Conservation (phyloP, 1,140 invertebrate species). For the Hylaeus anthracinus region DNA sequence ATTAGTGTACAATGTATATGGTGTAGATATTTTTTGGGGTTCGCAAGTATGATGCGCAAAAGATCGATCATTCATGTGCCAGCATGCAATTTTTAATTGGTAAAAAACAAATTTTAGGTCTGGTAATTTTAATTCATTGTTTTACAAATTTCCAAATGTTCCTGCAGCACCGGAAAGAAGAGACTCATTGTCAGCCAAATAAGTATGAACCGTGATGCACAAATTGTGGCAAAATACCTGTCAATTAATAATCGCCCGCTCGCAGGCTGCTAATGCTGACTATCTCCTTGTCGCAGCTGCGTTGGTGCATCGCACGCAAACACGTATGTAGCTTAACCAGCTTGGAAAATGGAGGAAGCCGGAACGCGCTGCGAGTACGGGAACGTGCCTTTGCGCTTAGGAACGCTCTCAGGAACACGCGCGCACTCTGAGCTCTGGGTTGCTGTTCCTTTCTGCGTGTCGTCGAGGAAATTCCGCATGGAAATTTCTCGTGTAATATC, state of each 20-base stretch:
- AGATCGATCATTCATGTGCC: too few relatives aligned
- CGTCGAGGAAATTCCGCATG: slow-evolving; percentile 1
- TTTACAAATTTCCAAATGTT: too few relatives aligned
- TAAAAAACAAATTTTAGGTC: too few relatives aligned
- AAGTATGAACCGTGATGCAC: neutral
- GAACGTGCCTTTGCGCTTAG: slow-evolving; percentile 12
- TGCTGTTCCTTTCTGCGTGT: neutral
- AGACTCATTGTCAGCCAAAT: too few relatives aligned
- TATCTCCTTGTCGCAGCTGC: neutral
- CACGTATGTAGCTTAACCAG: slow-evolving; percentile 14
- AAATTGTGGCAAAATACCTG: slow-evolving; percentile 14
- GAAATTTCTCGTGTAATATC: slow-evolving; percentile 36
- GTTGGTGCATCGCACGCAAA: neutral
- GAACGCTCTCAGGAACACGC: neutral
- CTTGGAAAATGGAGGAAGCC: slow-evolving; percentile 10
- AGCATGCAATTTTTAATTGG: too few relatives aligned
- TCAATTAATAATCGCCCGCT: slow-evolving; percentile 11
- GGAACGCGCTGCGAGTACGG: neutral
- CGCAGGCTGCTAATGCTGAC: neutral
- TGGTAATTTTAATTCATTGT: too few relatives aligned
- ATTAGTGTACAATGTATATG: too few relatives aligned
- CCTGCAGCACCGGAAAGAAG: too few relatives aligned
- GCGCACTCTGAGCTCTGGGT: neutral
- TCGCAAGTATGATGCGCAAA: too few relatives aligned
- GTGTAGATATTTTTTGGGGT: too few relatives aligned